These are phyloP conservation scores for Ennomos erosarius DNA, from an alignment of 2,888 invertebrate genomes.

Conservation along the genomic window DNA sequence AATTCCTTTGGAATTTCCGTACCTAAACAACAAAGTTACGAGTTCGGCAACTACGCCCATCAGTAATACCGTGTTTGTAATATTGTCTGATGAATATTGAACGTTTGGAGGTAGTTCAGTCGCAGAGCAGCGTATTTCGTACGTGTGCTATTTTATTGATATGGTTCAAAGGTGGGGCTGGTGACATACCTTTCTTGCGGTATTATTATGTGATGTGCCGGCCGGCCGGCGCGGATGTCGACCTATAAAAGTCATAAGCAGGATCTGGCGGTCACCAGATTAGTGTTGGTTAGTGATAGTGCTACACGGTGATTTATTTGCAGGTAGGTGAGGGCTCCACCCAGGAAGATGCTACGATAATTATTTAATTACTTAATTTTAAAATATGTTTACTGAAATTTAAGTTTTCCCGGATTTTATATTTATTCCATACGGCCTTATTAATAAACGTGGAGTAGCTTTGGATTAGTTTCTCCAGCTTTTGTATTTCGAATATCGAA, in stretches of 20 bases:
- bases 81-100: slow-evolving; percentile 66
- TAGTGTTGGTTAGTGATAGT: slow-evolving; percentile 64
- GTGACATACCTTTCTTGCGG: slow-evolving; percentile 47
- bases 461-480: too few species aligned
- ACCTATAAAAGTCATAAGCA: slow-evolving; percentile 77
- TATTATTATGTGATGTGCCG: slow-evolving; percentile 27
- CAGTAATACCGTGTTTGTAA: slow-evolving; percentile 59
- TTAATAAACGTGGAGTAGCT: too few species aligned
- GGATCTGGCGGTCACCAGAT: slow-evolving; percentile 65
- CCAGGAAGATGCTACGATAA: too few species aligned
- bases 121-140: slow-evolving; percentile 38
- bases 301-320: slow-evolving; percentile 54
- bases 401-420: too few species aligned
- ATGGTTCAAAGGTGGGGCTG: slow-evolving; percentile 56
- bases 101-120: slow-evolving; percentile 50
- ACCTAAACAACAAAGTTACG: slow-evolving; percentile 42
- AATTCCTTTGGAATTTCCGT: slow-evolving; percentile 46
- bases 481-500: too few species aligned
- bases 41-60: slow-evolving; percentile 57
- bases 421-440: too few species aligned
- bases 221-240: slow-evolving; percentile 52
- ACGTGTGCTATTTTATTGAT: slow-evolving; percentile 36
- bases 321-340: slow-evolving; percentile 54
- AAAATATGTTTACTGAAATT: too few species aligned
- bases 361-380: too few species aligned